Conservation (phyloP, 2,113 vertebrate species). For the Solea solea region DNA sequence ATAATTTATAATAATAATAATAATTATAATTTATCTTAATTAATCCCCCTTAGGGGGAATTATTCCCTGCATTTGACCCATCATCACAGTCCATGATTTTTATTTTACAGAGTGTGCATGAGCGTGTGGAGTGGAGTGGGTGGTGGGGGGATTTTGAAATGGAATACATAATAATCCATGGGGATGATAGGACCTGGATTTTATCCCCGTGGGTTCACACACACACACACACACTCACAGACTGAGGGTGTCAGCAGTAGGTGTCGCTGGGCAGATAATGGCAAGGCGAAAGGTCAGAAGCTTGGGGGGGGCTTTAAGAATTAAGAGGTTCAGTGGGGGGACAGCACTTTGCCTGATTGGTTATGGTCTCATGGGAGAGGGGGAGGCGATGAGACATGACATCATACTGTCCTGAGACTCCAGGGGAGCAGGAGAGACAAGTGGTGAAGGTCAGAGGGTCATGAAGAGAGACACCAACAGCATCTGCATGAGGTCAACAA, state of each 20-base stretch:
- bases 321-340: conserved; percentile 69
- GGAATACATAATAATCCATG: not conserved
- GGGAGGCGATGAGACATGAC: conserved; percentile 60
- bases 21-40: too few species aligned
- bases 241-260: conserved; percentile 8
- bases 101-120: too few species aligned
- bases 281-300: conserved; percentile 53
- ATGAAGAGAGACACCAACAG: conserved; percentile 9
- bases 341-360: conserved; percentile 74
- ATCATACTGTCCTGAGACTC: conserved; percentile 58
- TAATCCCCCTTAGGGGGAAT: too few species aligned
- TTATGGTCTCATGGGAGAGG: conserved; percentile 53
- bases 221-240: not conserved
- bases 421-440: conserved; percentile 13
- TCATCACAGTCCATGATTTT: too few species aligned
- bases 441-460: conserved; percentile 46
- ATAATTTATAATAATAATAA: too few species aligned
- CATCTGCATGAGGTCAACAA: conserved; percentile 40
- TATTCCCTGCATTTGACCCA: too few species aligned
- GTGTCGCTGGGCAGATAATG: conserved; percentile 57
- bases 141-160: not conserved
- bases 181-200: not conserved
- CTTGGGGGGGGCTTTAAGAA: conserved; percentile 34
- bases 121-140: too few species aligned
- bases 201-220: not conserved